Conservation (phyloP, 2,113 vertebrate genomes). For the Saiga tatarica region DNA sequence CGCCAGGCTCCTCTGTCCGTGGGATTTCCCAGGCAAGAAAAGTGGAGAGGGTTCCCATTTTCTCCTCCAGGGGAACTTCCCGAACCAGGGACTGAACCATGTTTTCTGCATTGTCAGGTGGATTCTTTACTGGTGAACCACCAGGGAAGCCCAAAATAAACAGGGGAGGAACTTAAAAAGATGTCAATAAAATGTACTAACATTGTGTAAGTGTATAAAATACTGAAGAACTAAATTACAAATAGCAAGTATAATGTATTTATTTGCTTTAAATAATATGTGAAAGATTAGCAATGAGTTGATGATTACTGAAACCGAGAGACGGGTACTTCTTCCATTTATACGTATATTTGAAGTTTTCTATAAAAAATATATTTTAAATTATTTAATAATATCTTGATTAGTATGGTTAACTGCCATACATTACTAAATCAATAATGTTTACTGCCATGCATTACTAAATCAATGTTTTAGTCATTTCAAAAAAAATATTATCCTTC, state of each 20-base stretch:
- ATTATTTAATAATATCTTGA: constrained; percentile 16
- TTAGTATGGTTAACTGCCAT: neutral
- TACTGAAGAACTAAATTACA: neutral
- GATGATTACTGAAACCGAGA: neutral
- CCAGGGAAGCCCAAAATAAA: neutral
- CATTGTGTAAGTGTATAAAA: constrained; percentile 3
- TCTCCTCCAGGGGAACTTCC: neutral
- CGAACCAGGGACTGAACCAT: neutral
- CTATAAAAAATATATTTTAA: constrained; percentile 7
- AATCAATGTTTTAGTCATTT: neutral
- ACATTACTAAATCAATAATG: neutral
- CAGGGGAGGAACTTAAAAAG: neutral
- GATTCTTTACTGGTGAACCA: neutral
- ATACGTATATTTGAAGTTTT: neutral
- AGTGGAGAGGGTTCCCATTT: neutral
- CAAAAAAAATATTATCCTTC: neutral
- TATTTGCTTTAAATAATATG: constrained; percentile 28
- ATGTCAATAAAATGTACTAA: constrained; percentile 29
- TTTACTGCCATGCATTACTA: neutral
- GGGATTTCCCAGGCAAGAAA: neutral
- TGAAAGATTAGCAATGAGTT: neutral
- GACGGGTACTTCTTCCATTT: neutral
- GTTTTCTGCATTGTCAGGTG: neutral
- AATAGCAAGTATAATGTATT: neutral
- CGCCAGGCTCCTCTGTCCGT: neutral